Base-by-base conservation (phyloP, 1,140 invertebrate genomes). In the Bradynema listronoti region DNA sequence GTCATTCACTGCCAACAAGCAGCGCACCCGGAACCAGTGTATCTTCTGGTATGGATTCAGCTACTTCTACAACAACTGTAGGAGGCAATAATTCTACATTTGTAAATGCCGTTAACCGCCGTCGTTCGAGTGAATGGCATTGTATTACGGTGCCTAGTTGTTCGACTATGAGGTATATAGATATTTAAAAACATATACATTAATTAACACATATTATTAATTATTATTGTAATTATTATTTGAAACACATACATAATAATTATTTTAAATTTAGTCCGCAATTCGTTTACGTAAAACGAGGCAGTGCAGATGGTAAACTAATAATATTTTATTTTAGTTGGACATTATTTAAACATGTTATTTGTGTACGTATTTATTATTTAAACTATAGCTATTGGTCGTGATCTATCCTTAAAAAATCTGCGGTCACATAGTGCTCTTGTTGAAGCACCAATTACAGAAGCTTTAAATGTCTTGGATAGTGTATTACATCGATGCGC, bases 271-370 rank as follows among this genome's bases (percentile, higher is more conserved):
- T 56, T 27, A 63, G 53, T 53, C 51, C 68, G 41, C 75, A 78
- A 61, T 76, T 63, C 45, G 73, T 76, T 52, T 78, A 76, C 58
- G 72, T 78, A 27, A 76, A 76, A 49, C 59, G 75, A 56, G 70
- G 77, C 29, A 76, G 69, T 61, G 71, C 73, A n/a, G 76, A 78
- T 63, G 75, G 75, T 78, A 32, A 72, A 71, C 58, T 14, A 6
- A 22, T 56, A 27, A 25, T 33, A 27, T 51, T 51, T 14, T 6
- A 51, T 24, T 51, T 33, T 51, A 33, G 30, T 51, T 29, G 36
- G 19, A 11, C 11, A 39, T 39, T 39, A 11, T 39, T 19, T 39
- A 11, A 19, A 11, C 11, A 39, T 39, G 11, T 39, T 39, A 11
- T 39, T 39, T 39, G 11, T 39, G 11, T 11, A 11, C 11, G 19